Base-by-base conservation (phyloP, 2,113 vertebrate species). In the Merops nubicus region DNA sequence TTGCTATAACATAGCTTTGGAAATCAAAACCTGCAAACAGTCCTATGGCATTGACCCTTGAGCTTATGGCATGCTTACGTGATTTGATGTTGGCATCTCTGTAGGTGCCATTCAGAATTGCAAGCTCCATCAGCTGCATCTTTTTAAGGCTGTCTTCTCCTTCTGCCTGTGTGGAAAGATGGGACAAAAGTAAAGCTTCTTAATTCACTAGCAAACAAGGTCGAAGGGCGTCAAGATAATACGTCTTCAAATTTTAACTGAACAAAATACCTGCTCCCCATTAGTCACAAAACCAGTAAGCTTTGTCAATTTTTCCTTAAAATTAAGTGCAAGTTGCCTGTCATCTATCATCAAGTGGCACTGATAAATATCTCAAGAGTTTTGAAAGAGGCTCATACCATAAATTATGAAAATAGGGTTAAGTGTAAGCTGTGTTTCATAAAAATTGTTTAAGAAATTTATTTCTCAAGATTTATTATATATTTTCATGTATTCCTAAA, bases 61-160 rank as follows among this genome's bases (percentile, higher is more conserved):
- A 78, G 77, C 36, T 90, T 63, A 54, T 68, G 34, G 97, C 93
- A 91, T 96, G 90, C 99, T 99, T 99, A 99, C 99, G 98, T 98
- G 99, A 99, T 99, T 99, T 99, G 97, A 99, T 98, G 98, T 99
- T 99, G 98, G 99, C 99, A 82, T 99, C 99, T 98, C 99, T 98
- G 98, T 99, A 99, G 80, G 99, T 99, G 98, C 99, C 99, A 40
- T 99, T 99, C 97, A 99, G 98, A 97, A 99, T 99, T 85, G 99
- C 99, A 84, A 99, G 98, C 97, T 99, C 99, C 99, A 99, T 99
- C 98, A 99, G 98, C 97, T 99, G 99, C 99, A 99, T 99, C 98
- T 99, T 99, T 98, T 99, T 99, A 98, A 99, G 98, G 98, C 99
- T 99, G 98, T 99, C 99, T 97, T 99, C 99, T 85, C 99, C 99